These are phyloP conservation scores for Rhinopomastus cyanomelas DNA, from an alignment of 2,113 vertebrate genomes.

Conservation along the genomic window DNA sequence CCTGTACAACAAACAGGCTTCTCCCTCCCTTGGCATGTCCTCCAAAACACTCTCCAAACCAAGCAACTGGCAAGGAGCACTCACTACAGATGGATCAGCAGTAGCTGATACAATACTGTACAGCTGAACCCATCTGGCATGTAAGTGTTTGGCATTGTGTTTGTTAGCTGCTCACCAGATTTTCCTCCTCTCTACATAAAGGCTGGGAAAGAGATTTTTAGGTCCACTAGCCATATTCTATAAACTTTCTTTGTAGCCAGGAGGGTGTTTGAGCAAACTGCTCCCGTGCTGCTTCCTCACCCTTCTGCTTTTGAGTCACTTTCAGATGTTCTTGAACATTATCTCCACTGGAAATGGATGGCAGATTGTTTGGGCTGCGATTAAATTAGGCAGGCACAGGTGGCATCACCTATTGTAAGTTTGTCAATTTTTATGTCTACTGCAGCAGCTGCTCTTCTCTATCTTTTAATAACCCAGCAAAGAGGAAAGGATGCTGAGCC, in stretches of 20 bases:
- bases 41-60: not conserved
- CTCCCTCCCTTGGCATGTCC: not conserved
- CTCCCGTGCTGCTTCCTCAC: not conserved
- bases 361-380: conserved; percentile 27
- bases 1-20: not conserved
- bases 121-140: conserved; percentile 29
- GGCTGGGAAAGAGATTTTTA: not conserved
- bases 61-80: conserved; percentile 27
- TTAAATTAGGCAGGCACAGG: conserved; percentile 46
- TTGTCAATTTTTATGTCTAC: conserved; percentile 5
- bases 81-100: not conserved
- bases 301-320: not conserved
- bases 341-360: not conserved
- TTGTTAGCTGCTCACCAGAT: not conserved
- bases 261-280: not conserved
- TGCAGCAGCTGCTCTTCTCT: conserved; percentile 31
- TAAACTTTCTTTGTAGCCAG: not conserved
- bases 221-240: not conserved
- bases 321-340: not conserved
- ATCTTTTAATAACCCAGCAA: not conserved
- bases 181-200: not conserved
- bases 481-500: not conserved
- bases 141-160: not conserved
- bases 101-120: not conserved
- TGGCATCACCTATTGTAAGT: conserved; percentile 41